Conservation (phyloP, 2,888 invertebrate genomes). For the Philaethria dido region DNA sequence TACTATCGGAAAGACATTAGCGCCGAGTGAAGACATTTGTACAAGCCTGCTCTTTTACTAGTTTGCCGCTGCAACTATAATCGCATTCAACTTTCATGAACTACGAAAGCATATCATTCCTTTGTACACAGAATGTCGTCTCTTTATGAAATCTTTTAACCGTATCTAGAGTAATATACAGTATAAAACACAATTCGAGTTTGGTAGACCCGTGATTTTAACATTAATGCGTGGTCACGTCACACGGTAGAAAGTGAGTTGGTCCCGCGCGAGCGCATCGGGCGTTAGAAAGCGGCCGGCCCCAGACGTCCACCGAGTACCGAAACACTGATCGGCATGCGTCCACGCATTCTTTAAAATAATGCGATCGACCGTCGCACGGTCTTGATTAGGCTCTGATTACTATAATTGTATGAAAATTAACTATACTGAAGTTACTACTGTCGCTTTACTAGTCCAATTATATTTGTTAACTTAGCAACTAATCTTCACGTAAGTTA, state of each 20-base stretch:
- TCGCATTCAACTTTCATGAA: slow-evolving; percentile 10
- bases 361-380: slow-evolving; percentile 23
- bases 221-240: slow-evolving; percentile 49
- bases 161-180: slow-evolving; percentile 5
- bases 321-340: slow-evolving; percentile 61
- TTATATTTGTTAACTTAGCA: not conserved
- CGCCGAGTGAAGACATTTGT: slow-evolving; percentile 25
- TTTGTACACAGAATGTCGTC: not conserved
- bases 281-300: slow-evolving; percentile 77
- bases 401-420: not conserved
- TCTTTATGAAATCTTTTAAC: not conserved
- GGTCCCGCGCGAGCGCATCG: slow-evolving; percentile 70
- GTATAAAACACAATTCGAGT: not conserved
- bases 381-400: slow-evolving; percentile 7
- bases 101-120: not conserved
- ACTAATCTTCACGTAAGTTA: not conserved
- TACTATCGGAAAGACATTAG: slow-evolving; percentile 30
- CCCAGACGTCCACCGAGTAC: slow-evolving; percentile 60
- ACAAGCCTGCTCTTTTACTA: slow-evolving; percentile 25
- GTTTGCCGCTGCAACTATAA: slow-evolving; percentile 12
- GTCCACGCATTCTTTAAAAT: slow-evolving; percentile 71
- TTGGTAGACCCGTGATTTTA: slow-evolving; percentile 33
- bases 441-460: not conserved
- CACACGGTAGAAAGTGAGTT: slow-evolving; percentile 81
- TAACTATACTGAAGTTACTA: not conserved